Percentiles rank a stretch among this genome's conserved stretches.
Conservation (phyloP, 23 tunicate species). For the Styela clava region DNA sequence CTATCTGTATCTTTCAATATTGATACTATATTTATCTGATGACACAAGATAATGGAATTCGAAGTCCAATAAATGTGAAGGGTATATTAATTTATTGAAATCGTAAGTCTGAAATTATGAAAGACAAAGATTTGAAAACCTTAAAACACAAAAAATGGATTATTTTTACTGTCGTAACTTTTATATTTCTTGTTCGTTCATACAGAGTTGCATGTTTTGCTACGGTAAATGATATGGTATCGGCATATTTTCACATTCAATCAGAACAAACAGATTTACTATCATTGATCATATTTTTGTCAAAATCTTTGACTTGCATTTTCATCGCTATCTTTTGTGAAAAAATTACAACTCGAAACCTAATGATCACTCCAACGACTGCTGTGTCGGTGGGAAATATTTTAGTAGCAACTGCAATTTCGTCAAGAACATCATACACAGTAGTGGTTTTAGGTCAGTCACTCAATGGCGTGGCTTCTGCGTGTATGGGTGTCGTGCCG, state of each 20-base stretch:
- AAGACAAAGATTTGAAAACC: no score
- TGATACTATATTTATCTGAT: no score
- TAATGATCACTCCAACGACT: background rate
- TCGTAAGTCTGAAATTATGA: no score
- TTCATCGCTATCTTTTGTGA: background rate
- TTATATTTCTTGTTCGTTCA: background rate
- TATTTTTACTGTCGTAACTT: background rate
- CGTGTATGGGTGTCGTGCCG: background rate
- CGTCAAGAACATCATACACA: background rate
- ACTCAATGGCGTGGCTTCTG: background rate
- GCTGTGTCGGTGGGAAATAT: background rate
- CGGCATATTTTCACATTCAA: background rate
- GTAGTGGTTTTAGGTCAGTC: background rate
- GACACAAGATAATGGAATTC: no score
- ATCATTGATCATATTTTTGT: background rate
- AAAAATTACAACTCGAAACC: background rate
- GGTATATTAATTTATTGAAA: no score
- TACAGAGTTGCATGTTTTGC: background rate
- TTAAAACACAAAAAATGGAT: slow-evolving; percentile 16
- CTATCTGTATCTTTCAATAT: no score
- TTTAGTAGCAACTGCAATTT: background rate
- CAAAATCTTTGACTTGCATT: background rate
- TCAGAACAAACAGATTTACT: background rate
- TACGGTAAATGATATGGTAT: background rate
- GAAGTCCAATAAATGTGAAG: no score